Conservation (phyloP, 2,113 vertebrate species). For the Puntigrus tetrazona region DNA sequence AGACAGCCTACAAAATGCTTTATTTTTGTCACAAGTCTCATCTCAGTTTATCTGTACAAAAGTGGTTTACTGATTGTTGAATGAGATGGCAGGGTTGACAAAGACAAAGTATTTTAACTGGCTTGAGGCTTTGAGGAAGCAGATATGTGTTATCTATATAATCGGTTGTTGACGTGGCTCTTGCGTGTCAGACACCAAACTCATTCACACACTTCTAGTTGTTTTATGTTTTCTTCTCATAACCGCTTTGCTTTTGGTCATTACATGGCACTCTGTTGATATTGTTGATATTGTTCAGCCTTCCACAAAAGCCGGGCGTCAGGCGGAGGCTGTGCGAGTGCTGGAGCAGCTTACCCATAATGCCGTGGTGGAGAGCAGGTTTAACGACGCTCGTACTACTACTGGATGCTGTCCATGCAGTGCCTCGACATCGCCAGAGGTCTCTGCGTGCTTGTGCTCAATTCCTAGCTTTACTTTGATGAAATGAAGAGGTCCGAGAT, state of each 20-base stretch:
- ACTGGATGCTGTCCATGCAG: conserved; percentile 99
- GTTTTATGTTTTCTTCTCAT: too few relatives aligned
- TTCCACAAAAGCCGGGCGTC: conserved; percentile 92
- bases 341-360: conserved; percentile 96
- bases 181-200: neutral
- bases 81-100: neutral
- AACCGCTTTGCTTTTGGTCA: neutral
- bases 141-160: neutral
- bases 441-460: conserved; percentile 52
- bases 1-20: neutral
- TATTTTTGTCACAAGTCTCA: neutral
- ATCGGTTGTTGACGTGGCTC: too few relatives aligned
- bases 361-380: conserved; percentile 92
- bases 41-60: too few relatives aligned
- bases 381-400: conserved; percentile 90
- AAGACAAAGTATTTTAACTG: neutral
- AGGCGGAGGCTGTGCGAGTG: conserved; percentile 86
- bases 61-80: neutral
- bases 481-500: too few relatives aligned
- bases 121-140: neutral
- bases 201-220: neutral
- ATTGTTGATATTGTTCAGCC: conserved; percentile 75
- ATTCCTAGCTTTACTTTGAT: too few relatives aligned
- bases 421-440: conserved; percentile 71
- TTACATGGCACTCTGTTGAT: neutral